Conservation (phyloP, 2,797 vertebrate species). For the Acanthurus tractus region DNA sequence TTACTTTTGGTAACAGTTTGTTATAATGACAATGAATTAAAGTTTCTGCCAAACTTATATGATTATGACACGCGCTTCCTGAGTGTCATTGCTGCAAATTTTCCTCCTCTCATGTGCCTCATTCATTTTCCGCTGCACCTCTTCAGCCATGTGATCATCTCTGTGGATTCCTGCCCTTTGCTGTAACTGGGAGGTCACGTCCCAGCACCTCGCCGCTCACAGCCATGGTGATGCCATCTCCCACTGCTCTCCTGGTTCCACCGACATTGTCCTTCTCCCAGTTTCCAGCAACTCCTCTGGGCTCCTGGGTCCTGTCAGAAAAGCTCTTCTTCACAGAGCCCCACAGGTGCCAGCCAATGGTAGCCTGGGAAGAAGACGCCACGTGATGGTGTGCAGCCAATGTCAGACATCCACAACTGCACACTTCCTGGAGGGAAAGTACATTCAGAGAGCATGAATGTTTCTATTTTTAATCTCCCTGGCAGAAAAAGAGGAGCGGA, state of each 20-base stretch:
- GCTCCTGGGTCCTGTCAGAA: conserved; percentile 84
- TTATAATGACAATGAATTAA: not conserved
- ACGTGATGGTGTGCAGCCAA: conserved; percentile 77
- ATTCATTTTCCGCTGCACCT: conserved; percentile 22
- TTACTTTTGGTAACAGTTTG: not conserved
- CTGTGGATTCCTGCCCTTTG: conserved; percentile 54
- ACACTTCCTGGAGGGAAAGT: conserved; percentile 85
- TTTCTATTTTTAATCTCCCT: conserved; percentile 86
- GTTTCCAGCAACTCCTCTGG: conserved; percentile 82
- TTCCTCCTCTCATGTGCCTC: conserved; percentile 11
- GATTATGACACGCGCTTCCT: conserved; percentile 21
- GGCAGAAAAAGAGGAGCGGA: conserved; percentile 78
- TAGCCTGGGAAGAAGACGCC: conserved; percentile 60
- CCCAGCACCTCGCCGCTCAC: conserved; percentile 58
- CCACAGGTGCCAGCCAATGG: conserved; percentile 85
- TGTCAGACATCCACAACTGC: conserved; percentile 67
- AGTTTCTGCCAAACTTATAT: conserved; percentile 12
- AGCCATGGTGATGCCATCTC: conserved; percentile 61
- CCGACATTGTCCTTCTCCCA: conserved; percentile 79
- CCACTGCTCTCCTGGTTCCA: conserved; percentile 61
- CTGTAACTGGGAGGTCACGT: conserved; percentile 66
- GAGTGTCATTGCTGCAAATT: conserved; percentile 23
- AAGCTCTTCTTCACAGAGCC: conserved; percentile 84
- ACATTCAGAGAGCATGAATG: conserved; percentile 82
- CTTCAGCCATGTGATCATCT: conserved; percentile 51